A percentile compares a stretch with the other conserved stretches of the same genome.
These are phyloP conservation scores for Drosophila testacea DNA, from an alignment of 2,888 invertebrate species.

Conservation along the genomic window DNA sequence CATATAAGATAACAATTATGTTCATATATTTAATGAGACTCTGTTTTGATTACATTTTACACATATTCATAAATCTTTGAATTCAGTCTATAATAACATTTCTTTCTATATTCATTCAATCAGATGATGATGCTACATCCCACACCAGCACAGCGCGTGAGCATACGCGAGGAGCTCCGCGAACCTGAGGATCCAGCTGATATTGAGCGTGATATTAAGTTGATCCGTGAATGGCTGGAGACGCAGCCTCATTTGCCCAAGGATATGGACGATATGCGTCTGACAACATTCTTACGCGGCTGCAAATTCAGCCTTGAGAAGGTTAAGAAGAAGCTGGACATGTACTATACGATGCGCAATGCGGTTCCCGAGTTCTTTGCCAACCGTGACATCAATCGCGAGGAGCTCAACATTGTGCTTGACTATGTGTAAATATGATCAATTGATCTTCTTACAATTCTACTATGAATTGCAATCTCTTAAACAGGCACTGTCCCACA, in stretches of 20 bases:
- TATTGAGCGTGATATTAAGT: constrained; percentile 87
- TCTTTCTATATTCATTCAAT: neutral
- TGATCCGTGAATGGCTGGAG: constrained; percentile 89
- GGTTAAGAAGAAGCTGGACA: constrained; percentile 93
- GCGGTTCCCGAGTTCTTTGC: constrained; percentile 93
- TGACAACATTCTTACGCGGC: constrained; percentile 93
- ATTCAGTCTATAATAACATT: neutral
- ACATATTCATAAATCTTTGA: neutral
- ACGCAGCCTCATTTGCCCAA: constrained; percentile 89
- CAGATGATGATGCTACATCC: constrained; percentile 89
- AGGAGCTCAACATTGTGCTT: constrained; percentile 90
- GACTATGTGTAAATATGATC: constrained; percentile 89
- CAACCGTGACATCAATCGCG: constrained; percentile 90
- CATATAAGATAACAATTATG: too few relatives aligned
- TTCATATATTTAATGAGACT: too few relatives aligned
- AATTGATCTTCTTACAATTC: neutral
- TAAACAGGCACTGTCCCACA: constrained; percentile 90
- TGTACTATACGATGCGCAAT: constrained; percentile 94
- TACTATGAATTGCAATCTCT: neutral
- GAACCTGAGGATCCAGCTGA: constrained; percentile 87
- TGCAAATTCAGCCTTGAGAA: constrained; percentile 95
- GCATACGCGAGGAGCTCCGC: constrained; percentile 89
- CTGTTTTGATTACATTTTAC: too few relatives aligned
- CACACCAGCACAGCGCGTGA: constrained; percentile 88
- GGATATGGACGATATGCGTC: constrained; percentile 90